Evolutionary conservation across 2,113 vertebrate species (phyloP), one percentile per base, ranked within the genome.

Genomic region (Montifringilla adamsi): DNA sequence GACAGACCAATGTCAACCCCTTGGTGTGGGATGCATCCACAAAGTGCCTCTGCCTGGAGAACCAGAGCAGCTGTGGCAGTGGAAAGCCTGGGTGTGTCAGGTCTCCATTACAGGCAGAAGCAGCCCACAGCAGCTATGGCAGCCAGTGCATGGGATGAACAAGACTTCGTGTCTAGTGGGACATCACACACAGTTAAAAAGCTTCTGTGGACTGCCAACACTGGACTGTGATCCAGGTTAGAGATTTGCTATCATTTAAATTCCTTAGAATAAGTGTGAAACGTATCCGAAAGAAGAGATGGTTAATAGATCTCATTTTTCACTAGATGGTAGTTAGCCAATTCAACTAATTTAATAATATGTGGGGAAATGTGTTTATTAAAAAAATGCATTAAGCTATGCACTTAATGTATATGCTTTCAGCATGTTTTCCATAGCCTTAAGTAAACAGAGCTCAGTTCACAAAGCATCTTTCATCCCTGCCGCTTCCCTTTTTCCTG

Each of bases 21-120:
- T 23, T 17, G n/a, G 44, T 1, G 0, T 0, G 17, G 12, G 73
- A 77, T 11, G 8, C 5, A 44, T 16, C 30, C 2, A 7, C 52
- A 63, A 37, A 19, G 7, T 4, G 37, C 47, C 68, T 10, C 19
- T 4, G 3, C 60, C 31, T 33, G 56, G n/a, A 75, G 31, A 69
- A 16, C 8, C 24, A 27, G 62, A 79, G 75, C 1, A 41, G 60
- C 64, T 44, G 30, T 55, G 63, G 31, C 35, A 8, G 1, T 28
- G 56, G 43, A 74, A 74, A 30, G 13, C 31, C 43, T 9, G 26
- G 49, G 9, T 12, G 19, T 6, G 18, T 28, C 15, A 1, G 0
- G 7, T 30, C 30, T 58, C 55, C 63, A 7, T 0, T 7, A 31
- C 55, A 44, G 73, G 17, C 3, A 59, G 58, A 84, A 44, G 47